phyloP scores from a whole-genome alignment of 2,797 vertebrate genomes.

The Melanotaenia parkinsoni region DNA sequence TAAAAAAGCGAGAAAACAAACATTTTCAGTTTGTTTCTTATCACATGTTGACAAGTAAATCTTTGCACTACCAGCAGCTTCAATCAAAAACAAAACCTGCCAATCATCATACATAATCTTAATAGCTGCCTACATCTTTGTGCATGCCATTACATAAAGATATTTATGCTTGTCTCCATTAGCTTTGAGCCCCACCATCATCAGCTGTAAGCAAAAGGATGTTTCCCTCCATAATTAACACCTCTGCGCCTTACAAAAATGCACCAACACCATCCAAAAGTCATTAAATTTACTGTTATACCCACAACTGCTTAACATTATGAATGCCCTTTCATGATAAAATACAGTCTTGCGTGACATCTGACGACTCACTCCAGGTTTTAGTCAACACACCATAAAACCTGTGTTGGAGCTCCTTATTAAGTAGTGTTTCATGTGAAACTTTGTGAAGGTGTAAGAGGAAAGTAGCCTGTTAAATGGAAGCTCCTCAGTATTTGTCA shows the following conservation, averaged over 20 bases:
- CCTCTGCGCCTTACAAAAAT: constrained; percentile 61
- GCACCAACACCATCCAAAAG: constrained; percentile 50
- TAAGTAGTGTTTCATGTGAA: constrained; percentile 31
- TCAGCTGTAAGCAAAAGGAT: constrained; percentile 50
- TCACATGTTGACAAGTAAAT: constrained; percentile 9
- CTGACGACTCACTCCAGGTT: constrained; percentile 60
- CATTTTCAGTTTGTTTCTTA: constrained; percentile 11
- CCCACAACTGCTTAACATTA: constrained; percentile 49
- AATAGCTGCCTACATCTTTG: constrained; percentile 21
- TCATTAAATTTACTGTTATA: constrained; percentile 68
- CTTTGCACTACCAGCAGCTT: constrained; percentile 26
- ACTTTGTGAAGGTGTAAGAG: constrained; percentile 34
- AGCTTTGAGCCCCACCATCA: constrained; percentile 52
- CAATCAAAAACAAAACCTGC: constrained; percentile 49
- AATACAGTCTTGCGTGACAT: constrained; percentile 59
- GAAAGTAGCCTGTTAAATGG: constrained; percentile 34
- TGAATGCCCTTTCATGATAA: constrained; percentile 59
- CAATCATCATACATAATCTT: constrained; percentile 48
- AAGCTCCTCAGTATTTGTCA: constrained; percentile 25
- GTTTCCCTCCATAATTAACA: constrained; percentile 63
- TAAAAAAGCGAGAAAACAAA: constrained; percentile 3
- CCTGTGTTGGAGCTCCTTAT: constrained; percentile 29
- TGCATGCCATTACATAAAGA: constrained; percentile 53
- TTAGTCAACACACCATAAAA: constrained; percentile 66
- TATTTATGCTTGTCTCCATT: constrained; percentile 60